A percentile compares a stretch with the other conserved stretches of the same genome.
Conservation (phyloP, 2,888 invertebrate genomes). For the Cephus sareptanus region DNA sequence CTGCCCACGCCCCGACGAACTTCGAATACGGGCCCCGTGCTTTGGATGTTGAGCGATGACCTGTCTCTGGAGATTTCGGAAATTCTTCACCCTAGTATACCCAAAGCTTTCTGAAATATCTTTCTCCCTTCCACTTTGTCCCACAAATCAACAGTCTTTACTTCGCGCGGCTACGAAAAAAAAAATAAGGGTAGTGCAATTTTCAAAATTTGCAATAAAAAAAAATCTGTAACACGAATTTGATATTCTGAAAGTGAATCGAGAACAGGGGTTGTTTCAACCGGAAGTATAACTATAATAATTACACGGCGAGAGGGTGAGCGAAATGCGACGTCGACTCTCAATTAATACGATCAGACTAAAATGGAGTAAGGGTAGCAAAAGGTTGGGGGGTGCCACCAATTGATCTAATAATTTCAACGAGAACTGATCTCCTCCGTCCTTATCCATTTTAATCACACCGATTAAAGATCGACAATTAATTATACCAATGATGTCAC, state of each 20-base stretch:
- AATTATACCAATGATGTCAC: neutral
- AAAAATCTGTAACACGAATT: neutral
- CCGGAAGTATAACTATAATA: neutral
- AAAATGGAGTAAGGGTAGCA: neutral
- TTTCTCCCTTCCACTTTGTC: neutral
- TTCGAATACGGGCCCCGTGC: constrained; percentile 16
- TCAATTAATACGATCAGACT: constrained; percentile 1
- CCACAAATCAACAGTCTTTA: neutral
- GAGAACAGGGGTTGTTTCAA: neutral
- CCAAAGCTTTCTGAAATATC: constrained; percentile 15
- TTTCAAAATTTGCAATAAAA: neutral
- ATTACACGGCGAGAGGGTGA: neutral
- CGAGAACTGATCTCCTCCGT: neutral
- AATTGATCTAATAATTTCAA: constrained; percentile 7
- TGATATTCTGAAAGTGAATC: neutral
- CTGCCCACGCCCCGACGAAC: neutral
- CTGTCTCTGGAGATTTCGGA: constrained; percentile 38
- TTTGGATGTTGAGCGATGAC: constrained; percentile 45
- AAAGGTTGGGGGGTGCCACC: neutral
- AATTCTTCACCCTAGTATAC: constrained; percentile 24
- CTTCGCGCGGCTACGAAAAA: neutral
- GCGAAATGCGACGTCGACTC: neutral
- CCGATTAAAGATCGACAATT: neutral
- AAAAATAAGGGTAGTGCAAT: neutral
- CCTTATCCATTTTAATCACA: neutral